Evolutionary conservation across 2,113 vertebrate genomes (phyloP), one percentile per base, ranked within the genome.

Genomic region (Mionectes macconnelli): DNA sequence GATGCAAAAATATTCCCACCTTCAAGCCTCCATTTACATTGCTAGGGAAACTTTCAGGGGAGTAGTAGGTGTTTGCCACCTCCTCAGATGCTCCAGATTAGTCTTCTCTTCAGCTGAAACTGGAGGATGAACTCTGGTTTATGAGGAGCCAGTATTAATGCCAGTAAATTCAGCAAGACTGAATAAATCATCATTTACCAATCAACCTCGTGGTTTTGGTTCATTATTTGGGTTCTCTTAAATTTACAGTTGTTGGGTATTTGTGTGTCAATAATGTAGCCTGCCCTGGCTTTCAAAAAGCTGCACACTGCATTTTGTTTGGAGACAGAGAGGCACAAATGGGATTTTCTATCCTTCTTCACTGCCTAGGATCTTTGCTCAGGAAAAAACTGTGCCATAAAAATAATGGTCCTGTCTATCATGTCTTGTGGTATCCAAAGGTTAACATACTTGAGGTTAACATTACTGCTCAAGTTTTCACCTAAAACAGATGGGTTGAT

Each of bases 391-490:
- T 45, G 56, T 92, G 64, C 88, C 97, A 95, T 92, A 95, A 98
- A 97, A 98, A 95, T 97, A 97, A 95, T 91, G 97, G 90, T 92
- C 91, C 92, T 96, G 97, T 98, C 97, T 97, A 77, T 98, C 96
- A 96, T 56, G 15, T 97, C 91, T 96, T 28, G 4, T 96, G 93
- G 88, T 95, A 95, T 97, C 96, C 94, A 97, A 95, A 98, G 95
- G 96, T 97, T 91, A 94, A 92, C n/a, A 12, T 97, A 88, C 84
- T 98, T 89, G 68, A 91, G 95, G 96, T 84, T 94, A 96, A 69
- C 49, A 11, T 96, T 94, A 86, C 84, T 93, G 85, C 93, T 96
- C 89, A 67, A 94, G 94, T 97, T 97, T 97, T 96, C 96, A 81
- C 92, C 83, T 95, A 92, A 96, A 95, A 84, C 76, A 94, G 83